Evolutionary conservation across 2,888 invertebrate genomes (phyloP), one percentile per base, ranked within the genome.

Genomic region (Formica aserva): DNA sequence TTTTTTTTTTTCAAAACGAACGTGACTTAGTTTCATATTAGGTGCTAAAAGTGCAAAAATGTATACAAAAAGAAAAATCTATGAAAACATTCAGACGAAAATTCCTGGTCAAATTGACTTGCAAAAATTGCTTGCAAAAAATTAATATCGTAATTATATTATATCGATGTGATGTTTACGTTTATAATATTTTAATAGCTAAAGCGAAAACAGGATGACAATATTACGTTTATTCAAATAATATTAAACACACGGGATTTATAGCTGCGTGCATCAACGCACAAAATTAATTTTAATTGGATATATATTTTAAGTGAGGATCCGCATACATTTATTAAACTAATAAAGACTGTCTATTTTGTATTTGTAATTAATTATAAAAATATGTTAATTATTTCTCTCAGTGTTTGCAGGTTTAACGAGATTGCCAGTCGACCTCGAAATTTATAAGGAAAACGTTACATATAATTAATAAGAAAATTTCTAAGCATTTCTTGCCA

Each of bases 111-210:
- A 71, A 66, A 32, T 57, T 66, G 71, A 83, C 81, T 85, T 41
- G 22, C 74, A 45, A 3, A 62, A 45, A 26, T 62, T 77, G 22
- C 41, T 15, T 22, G 22, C 22, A 22, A 22, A 22, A 0, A 22
- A 22, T n/a, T 67, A 55, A 41, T 69, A 48, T 85, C 72, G 80
- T 86, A 86, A 83, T 83, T 88, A 89, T 87, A 87, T 89, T 81
- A 62, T 48, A 74, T 55, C 26, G 18, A 9, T 60, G 75, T 62
- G 72, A 71, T 71, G 81, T 71, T 77, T 76, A 69, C 62, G 63
- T 84, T 71, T 89, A 85, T 18, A 35, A 22, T 22, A 82, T 83
- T 88, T 86, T 89, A 87, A 87, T 87, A 35, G 86, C 89, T 89
- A 87, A 83, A 88, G 82, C 87, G 87, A 89, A 89, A 89, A 77